Evolutionary conservation across 2,888 invertebrate genomes (phyloP).

Genomic region (Therioaphis trifolii): DNA sequence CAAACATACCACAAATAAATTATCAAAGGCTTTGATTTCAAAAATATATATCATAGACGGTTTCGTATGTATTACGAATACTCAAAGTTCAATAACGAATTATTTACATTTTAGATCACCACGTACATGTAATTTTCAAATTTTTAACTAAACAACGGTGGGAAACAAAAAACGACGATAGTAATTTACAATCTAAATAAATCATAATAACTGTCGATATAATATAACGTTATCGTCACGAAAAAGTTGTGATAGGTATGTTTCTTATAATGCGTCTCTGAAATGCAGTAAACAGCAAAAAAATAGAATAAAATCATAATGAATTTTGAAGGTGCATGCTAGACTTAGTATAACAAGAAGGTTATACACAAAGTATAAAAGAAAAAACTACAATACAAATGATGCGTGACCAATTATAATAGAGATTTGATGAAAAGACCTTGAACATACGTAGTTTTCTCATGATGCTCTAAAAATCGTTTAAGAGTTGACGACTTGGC

Average conservation of each 20-base stretch:
- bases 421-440: conserved; percentile 50
- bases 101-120: no score
- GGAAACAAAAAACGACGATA: no score
- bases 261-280: not conserved
- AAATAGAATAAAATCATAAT: conserved; percentile 23
- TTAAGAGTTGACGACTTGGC: conserved; percentile 25
- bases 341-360: conserved; percentile 50
- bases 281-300: not conserved
- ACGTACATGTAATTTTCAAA: no score
- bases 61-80: no score
- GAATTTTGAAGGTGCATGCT: conserved; percentile 32
- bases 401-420: conserved; percentile 62
- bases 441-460: conserved; percentile 58
- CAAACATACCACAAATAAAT: not conserved
- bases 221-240: no score
- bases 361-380: conserved; percentile 53
- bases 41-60: not conserved
- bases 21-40: not conserved
- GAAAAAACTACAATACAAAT: conserved; percentile 61
- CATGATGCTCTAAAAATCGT: conserved; percentile 53
- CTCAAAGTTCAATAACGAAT: no score
- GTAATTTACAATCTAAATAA: not conserved
- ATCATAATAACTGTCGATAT: not conserved
- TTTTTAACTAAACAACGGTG: no score
- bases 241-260: not conserved